Base-by-base conservation (phyloP, 2,113 vertebrate species). In the Barbus barbus region DNA sequence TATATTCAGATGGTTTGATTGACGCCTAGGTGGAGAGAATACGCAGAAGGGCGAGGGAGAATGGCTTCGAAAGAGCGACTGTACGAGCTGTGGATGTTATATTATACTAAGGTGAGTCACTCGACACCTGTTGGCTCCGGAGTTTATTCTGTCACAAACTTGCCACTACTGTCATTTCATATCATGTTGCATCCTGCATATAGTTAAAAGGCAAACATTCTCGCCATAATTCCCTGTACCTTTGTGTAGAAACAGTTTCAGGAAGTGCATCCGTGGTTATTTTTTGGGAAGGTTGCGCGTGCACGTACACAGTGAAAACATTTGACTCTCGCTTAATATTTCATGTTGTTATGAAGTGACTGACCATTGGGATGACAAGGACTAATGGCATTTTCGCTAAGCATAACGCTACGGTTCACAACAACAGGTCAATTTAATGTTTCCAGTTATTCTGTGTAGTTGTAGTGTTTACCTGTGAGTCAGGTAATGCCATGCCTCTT, bases 11-110 rank as follows among this genome's bases (percentile, higher is more conserved):
- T 76, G 84, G 67, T 89, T 83, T 87, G 87, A 69, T 88, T 60
- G 31, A 85, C 20, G 86, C 56, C 22, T 61, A 86, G 81, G 76
- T 51, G 26, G 88, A 69, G 87, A 90, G 89, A 89, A 87, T 36
- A 53, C 38, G 89, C 87, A 89, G 85, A 90, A 85, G 82, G 88
- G 84, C 82, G 79, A 85, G 69, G 83, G 69, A 88, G 92, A 90
- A 97, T 98, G 96, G 96, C 96, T 90, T 96, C 96, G 88, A 96
- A 95, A 84, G 97, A 97, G 87, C 90, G 94, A 87, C 95, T 97
- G 75, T 95, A 96, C 81, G 96, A 97, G 93, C 94, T 97, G 87
- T 97, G 97, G 96, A 96, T 97, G 95, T 94, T 96, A 9, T 97
- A 96, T 90, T 95, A 96, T 91, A 95, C 95, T 46, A 97, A 97